These are phyloP conservation scores for Galeopterus variegatus DNA, from an alignment of 2,113 vertebrate genomes.

Conservation along the genomic window DNA sequence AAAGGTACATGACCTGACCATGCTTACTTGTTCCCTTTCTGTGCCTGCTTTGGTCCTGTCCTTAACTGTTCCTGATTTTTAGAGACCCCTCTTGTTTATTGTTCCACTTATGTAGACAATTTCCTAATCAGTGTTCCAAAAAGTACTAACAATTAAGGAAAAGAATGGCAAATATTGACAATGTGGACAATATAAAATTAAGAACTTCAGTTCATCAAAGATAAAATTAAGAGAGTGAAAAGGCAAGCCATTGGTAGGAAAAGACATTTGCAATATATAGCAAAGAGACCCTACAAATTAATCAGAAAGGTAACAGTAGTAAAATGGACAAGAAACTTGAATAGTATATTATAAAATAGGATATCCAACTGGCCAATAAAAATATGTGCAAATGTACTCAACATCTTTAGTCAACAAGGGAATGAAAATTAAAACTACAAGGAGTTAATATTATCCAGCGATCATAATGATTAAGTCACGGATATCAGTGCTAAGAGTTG, in stretches of 20 bases:
- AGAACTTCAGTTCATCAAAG: not conserved
- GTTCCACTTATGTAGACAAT: not conserved
- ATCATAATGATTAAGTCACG: not conserved
- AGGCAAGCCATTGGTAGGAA: not conserved
- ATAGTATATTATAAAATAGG: not conserved
- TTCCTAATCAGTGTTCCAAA: not conserved
- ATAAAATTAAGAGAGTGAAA: not conserved
- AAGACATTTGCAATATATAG: not conserved
- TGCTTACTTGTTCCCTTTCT: not conserved
- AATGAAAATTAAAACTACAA: slow-evolving; percentile 19
- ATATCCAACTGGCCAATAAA: not conserved
- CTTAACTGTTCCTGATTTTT: not conserved
- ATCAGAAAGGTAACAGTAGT: not conserved
- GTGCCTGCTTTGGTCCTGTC: not conserved
- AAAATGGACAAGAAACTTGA: not conserved
- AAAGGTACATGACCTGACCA: not conserved
- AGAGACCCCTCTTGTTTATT: not conserved
- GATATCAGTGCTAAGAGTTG: not conserved
- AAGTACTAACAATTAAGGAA: not conserved
- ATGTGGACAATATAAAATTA: not conserved
- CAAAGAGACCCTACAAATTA: not conserved
- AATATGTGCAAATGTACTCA: not conserved
- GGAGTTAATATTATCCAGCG: not conserved
- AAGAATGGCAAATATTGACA: not conserved
- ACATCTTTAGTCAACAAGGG: not conserved